Percentiles rank a stretch among this genome's conserved stretches.
Conservation (phyloP, 2,797 vertebrate genomes). For the Crocidura indochinensis region DNA sequence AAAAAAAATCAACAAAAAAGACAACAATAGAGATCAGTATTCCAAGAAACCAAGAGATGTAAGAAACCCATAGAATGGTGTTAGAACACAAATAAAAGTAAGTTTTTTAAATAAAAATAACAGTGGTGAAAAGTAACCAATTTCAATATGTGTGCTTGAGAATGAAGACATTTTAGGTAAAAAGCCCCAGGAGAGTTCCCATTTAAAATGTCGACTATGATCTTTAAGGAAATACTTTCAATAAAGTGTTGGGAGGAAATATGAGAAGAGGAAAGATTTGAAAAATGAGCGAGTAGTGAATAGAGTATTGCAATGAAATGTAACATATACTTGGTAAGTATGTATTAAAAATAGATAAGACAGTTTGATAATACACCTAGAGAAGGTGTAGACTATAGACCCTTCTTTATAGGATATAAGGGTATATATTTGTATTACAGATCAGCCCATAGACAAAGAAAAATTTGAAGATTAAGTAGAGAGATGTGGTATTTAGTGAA, state of each 20-base stretch:
- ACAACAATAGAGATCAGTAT: not conserved
- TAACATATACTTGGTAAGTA: not conserved
- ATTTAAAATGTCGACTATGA: not conserved
- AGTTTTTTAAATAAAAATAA: not conserved
- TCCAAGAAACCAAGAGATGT: not conserved
- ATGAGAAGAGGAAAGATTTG: not conserved
- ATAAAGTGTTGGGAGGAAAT: not conserved
- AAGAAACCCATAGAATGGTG: not conserved
- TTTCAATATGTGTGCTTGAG: not conserved
- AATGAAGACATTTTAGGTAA: not conserved
- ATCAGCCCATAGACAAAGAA: not conserved
- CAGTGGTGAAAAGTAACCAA: not conserved
- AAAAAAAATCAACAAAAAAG: not conserved
- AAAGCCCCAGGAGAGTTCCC: not conserved
- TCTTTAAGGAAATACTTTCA: not conserved
- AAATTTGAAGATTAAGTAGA: not conserved
- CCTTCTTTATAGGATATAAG: not conserved
- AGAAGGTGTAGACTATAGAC: not conserved
- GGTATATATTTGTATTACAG: not conserved
- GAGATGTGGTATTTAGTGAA: not conserved
- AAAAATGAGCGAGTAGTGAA: not conserved
- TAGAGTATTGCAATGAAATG: not conserved
- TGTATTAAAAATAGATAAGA: conserved; percentile 16
- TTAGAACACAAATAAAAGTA: not conserved
- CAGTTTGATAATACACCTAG: not conserved